Evolutionary conservation across 92 coral and sea anemone species (phyloP).

Genomic region (Palythoa grandis): DNA sequence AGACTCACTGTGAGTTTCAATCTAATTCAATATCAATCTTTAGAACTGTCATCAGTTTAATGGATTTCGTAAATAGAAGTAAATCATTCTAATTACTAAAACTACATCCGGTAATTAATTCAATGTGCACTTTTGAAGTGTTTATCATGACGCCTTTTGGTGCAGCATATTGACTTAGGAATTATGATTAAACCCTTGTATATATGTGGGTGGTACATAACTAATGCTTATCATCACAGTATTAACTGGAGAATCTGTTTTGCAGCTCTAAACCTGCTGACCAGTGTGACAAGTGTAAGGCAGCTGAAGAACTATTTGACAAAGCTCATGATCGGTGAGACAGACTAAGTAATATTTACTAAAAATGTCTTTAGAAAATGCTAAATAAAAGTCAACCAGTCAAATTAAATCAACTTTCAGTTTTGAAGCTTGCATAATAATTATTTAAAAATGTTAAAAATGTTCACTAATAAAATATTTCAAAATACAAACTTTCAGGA

Average conservation of each 20-base stretch:
- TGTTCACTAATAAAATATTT: too few species aligned
- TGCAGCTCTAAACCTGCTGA: slow-evolving; percentile 34
- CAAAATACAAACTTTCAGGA: slow-evolving; percentile 10
- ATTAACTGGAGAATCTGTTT: not conserved
- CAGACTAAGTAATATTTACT: not conserved
- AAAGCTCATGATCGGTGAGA: slow-evolving; percentile 71
- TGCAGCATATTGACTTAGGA: too few species aligned
- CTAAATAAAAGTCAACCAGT: not conserved
- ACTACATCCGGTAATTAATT: too few species aligned
- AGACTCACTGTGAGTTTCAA: too few species aligned
- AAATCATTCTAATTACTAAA: too few species aligned
- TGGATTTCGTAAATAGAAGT: too few species aligned
- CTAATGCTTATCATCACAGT: not conserved
- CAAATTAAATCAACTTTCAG: not conserved
- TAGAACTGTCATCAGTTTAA: too few species aligned
- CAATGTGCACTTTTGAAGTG: too few species aligned
- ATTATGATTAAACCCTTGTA: too few species aligned
- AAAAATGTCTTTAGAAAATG: not conserved
- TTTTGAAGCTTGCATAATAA: slow-evolving; percentile 27
- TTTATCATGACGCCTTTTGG: too few species aligned
- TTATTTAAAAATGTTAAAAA: too few species aligned
- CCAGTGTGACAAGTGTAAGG: slow-evolving; percentile 67
- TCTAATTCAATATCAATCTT: too few species aligned
- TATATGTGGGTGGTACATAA: not conserved
- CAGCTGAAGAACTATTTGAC: slow-evolving; percentile 69